Conservation (phyloP, 2,797 vertebrate genomes). For the Typhlichthys subterraneus region DNA sequence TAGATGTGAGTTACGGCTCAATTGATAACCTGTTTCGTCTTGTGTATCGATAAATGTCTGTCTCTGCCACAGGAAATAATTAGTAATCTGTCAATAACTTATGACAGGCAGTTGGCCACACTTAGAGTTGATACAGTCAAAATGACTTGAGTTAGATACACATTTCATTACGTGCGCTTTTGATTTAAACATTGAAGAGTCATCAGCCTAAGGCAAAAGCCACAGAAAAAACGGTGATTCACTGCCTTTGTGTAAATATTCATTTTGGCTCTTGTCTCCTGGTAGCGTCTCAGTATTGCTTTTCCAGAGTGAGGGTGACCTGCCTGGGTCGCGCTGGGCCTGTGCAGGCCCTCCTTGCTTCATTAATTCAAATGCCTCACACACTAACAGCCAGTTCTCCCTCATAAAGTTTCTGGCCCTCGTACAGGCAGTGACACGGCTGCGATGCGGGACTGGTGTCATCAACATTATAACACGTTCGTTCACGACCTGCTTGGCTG, state of each 20-base stretch:
- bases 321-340: constrained; percentile 30
- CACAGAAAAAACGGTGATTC: constrained; percentile 77
- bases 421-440: not conserved
- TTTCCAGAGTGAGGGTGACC: constrained; percentile 76
- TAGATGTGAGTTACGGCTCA: not conserved
- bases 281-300: constrained; percentile 73
- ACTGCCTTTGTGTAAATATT: constrained; percentile 86
- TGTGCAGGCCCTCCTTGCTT: constrained; percentile 19
- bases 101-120: constrained; percentile 26
- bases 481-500: not conserved
- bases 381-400: constrained; percentile 22
- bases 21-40: not conserved
- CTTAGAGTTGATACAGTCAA: constrained; percentile 48
- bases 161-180: constrained; percentile 60
- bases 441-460: not conserved
- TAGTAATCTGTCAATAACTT: constrained; percentile 15
- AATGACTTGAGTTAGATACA: constrained; percentile 43
- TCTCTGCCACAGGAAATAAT: constrained; percentile 32
- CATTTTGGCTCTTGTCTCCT: constrained; percentile 77
- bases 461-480: not conserved
- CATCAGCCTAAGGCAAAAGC: constrained; percentile 74
- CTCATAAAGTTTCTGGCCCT: constrained; percentile 24
- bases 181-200: constrained; percentile 56
- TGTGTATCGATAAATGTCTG: constrained; percentile 3
- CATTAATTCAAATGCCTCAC: constrained; percentile 49